Base-by-base conservation (phyloP, 2,888 invertebrate species). In the Pyrocoelia pectoralis region DNA sequence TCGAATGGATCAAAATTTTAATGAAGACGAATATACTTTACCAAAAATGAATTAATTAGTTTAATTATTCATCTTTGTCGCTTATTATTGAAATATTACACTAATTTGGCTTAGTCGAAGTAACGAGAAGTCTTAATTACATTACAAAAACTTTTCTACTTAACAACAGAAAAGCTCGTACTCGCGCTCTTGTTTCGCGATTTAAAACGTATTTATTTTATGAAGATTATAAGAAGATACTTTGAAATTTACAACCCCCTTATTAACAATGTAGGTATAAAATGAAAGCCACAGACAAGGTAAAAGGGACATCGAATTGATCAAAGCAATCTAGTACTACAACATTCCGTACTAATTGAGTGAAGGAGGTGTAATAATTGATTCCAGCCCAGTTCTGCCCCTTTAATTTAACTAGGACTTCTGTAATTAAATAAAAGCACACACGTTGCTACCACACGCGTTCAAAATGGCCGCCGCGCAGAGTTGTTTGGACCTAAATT, bases 381-480 rank as follows among this genome's bases (percentile, higher is more conserved):
- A 74, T 74, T 74, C 75, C 76, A 72, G 71, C 77, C 78, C 77
- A 74, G 77, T 74, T 76, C 78, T 75, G 77, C 79, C 79, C 77
- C 76, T 74, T 77, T 79, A 79, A 80, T 79, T 79, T 79, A 77
- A 77, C 77, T 73, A 77, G 76, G 76, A 77, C 76, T 77, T 75
- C 75, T 76, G 79, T 80, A 80, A 80, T 80, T 80, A 80, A 80
- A 79, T 79, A 79, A 78, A 76, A 74, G 74, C 77, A 77, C 72
- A 72, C 77, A 78, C 77, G 76, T 74, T 74, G 74, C 75, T 71
- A 74, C 76, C 76, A 73, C 76, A 77, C 75, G 76, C 76, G 74
- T 72, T 72, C 77, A 77, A 77, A 70, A 77, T 77, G 77, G 77
- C 76, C 67, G 72, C 70, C 72, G 62, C 67, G 65, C 67, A 61